Percentiles rank a stretch among this genome's conserved stretches.
Conservation (phyloP, 2,797 vertebrate genomes). For the Buceros bicornis region DNA sequence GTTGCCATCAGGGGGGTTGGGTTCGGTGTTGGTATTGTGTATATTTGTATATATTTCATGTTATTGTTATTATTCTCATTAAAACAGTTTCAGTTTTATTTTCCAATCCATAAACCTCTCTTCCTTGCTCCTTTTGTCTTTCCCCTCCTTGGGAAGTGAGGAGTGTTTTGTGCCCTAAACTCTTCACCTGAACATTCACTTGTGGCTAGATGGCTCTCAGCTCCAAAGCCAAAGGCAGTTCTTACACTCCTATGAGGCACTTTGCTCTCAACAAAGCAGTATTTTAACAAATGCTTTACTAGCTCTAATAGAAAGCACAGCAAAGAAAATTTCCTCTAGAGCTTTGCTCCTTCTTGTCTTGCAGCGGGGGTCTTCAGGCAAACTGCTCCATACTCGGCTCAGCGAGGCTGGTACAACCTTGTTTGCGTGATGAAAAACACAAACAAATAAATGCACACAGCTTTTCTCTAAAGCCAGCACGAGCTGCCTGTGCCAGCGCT, state of each 20-base stretch:
- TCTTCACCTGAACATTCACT: background rate
- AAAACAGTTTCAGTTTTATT: no score
- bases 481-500: fast-evolving
- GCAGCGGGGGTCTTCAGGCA: background rate
- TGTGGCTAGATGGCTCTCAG: background rate
- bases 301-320: background rate
- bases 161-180: background rate
- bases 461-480: background rate
- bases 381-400: background rate
- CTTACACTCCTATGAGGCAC: background rate
- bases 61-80: no score
- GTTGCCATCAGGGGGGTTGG: no score
- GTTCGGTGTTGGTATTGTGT: no score
- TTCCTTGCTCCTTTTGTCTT: no score
- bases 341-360: conserved; percentile 8
- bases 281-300: background rate
- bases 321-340: background rate
- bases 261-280: background rate
- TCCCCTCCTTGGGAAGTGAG: no score
- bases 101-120: no score
- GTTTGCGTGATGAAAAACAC: background rate
- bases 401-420: background rate
- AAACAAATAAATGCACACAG: background rate
- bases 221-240: background rate
- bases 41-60: no score